A percentile compares a stretch with the other conserved stretches of the same genome.
phyloP scores from a whole-genome alignment of 2,888 invertebrate genomes.

The Parochlus steinenii region DNA sequence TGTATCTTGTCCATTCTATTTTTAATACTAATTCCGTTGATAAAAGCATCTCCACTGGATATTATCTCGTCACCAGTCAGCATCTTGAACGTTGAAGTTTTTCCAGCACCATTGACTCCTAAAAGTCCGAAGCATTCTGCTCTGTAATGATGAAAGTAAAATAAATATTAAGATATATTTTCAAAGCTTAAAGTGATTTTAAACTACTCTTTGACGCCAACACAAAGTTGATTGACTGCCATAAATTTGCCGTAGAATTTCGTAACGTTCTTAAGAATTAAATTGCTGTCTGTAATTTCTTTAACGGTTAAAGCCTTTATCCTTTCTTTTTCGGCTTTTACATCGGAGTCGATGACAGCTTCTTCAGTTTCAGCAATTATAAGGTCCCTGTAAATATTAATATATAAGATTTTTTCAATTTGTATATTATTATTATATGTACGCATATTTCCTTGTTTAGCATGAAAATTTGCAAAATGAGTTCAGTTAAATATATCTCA shows the following conservation, averaged over 20 bases:
- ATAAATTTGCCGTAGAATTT: conserved; percentile 52
- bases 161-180: not conserved
- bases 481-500: too few species aligned
- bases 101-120: conserved; percentile 75
- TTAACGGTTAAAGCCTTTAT: conserved; percentile 28
- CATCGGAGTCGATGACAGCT: conserved; percentile 35
- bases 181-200: not conserved
- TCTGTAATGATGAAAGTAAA: too few species aligned
- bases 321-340: conserved; percentile 34
- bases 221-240: conserved; percentile 54
- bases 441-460: too few species aligned
- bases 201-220: conserved; percentile 20
- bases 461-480: too few species aligned
- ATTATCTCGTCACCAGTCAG: conserved; percentile 66
- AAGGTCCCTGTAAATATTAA: too few species aligned
- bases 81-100: conserved; percentile 81
- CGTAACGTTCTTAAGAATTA: conserved; percentile 41
- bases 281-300: conserved; percentile 30
- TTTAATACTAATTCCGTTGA: conserved; percentile 38
- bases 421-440: too few species aligned
- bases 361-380: conserved; percentile 20
- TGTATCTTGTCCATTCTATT: conserved; percentile 39
- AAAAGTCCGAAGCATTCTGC: conserved; percentile 59
- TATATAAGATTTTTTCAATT: too few species aligned
- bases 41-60: conserved; percentile 51